Evolutionary conservation across 2,888 invertebrate genomes (phyloP).

Genomic region (Agrochola lota): DNA sequence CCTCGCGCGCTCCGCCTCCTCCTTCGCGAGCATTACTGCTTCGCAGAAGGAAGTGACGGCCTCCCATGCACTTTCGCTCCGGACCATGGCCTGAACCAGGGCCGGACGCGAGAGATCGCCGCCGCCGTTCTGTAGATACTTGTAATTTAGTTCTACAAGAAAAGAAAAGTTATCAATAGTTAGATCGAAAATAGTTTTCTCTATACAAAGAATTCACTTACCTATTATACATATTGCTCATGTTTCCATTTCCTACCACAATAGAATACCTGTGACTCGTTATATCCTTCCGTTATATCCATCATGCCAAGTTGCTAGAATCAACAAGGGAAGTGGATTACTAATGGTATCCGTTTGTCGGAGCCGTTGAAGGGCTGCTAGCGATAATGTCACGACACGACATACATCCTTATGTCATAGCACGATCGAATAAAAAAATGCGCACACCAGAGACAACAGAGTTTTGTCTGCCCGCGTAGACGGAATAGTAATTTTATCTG

Average conservation of each 20-base stretch:
- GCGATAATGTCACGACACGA: conserved; percentile 37
- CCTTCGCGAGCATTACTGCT: too few species aligned
- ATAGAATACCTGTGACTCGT: conserved; percentile 34
- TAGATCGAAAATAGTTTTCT: conserved; percentile 1
- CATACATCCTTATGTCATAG: conserved; percentile 1
- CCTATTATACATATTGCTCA: background rate
- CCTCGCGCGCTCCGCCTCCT: too few species aligned
- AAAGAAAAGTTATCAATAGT: background rate
- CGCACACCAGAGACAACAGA: background rate
- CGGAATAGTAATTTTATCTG: background rate
- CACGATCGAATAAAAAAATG: background rate
- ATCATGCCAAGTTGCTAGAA: conserved; percentile 42
- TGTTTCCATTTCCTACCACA: conserved; percentile 30
- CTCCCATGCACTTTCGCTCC: too few species aligned
- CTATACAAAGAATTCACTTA: background rate
- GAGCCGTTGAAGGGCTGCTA: conserved; percentile 1
- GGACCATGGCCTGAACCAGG: too few species aligned
- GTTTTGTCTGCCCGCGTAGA: background rate
- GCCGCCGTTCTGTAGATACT: background rate
- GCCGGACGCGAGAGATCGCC: too few species aligned
- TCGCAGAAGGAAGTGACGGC: too few species aligned
- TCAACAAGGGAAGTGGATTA: conserved; percentile 56
- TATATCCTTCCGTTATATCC: conserved; percentile 24
- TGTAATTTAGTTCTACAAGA: background rate
- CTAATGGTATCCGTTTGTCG: conserved; percentile 57